Percentiles rank a stretch among this genome's conserved stretches.
phyloP scores from a whole-genome alignment of 1,140 invertebrate genomes.

The Pectinophora gossypiella region DNA sequence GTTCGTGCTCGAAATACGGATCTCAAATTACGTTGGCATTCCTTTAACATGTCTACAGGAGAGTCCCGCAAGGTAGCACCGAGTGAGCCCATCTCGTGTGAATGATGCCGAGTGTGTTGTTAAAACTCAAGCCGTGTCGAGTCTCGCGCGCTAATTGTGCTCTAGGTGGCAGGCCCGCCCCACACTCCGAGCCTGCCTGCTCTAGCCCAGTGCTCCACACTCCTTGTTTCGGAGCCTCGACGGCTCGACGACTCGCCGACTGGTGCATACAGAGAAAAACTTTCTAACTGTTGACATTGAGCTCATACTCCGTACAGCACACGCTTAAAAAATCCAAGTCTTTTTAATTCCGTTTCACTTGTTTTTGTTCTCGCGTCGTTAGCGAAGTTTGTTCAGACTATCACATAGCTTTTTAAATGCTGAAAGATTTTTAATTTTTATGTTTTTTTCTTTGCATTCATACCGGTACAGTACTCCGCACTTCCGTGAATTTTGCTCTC shows the following conservation, averaged over 20 bases:
- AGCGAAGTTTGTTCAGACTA: background rate
- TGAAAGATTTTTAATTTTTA: background rate
- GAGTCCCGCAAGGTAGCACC: constrained; percentile 20
- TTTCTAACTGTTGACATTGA: constrained; percentile 66
- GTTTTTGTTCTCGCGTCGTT: constrained; percentile 26
- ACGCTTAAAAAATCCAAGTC: constrained; percentile 25
- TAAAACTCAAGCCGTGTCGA: constrained; percentile 70
- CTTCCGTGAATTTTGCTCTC: too few relatives aligned
- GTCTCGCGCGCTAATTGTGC: constrained; percentile 70
- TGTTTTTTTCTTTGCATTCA: too few relatives aligned
- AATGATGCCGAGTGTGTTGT: constrained; percentile 68
- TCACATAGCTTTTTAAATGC: background rate
- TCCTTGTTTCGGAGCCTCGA: constrained; percentile 53
- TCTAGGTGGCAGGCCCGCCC: constrained; percentile 36
- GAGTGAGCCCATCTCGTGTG: constrained; percentile 27
- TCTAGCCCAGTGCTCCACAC: constrained; percentile 46
- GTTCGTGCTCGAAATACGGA: constrained; percentile 4
- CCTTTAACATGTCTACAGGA: constrained; percentile 27
- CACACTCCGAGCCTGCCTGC: background rate
- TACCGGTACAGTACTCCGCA: too few relatives aligned
- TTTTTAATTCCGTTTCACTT: constrained; percentile 33
- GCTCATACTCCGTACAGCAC: constrained; percentile 16
- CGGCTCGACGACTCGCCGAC: too few relatives aligned
- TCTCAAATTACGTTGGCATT: constrained; percentile 10
- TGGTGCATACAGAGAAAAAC: constrained; percentile 46